Evolutionary conservation across 2,797 vertebrate species (phyloP).

Genomic region (Decapterus maruadsi): DNA sequence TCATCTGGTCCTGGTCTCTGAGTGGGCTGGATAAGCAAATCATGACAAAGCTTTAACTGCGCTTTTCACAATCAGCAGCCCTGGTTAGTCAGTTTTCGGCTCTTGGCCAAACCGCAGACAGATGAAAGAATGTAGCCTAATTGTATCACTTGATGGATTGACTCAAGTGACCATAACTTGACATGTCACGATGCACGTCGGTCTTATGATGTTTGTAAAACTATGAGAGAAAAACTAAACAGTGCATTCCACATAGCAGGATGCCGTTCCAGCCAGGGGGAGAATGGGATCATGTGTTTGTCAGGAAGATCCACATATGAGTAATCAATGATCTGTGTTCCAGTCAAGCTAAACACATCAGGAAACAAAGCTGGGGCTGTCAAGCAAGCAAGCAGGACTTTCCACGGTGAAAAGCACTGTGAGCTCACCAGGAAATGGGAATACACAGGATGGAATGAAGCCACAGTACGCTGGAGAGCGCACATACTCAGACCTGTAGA

Average conservation of each 20-base stretch:
- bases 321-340: slow-evolving; percentile 79
- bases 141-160: slow-evolving; percentile 67
- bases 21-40: slow-evolving; percentile 42
- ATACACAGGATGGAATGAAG: slow-evolving; percentile 73
- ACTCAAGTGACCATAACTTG: slow-evolving; percentile 64
- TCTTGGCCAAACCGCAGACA: slow-evolving; percentile 37
- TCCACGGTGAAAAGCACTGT: slow-evolving; percentile 67
- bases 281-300: slow-evolving; percentile 81
- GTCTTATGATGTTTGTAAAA: slow-evolving; percentile 82
- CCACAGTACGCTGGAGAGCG: slow-evolving; percentile 29
- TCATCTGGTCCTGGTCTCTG: slow-evolving; percentile 44
- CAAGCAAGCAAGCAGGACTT: slow-evolving; percentile 72
- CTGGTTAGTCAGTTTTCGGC: slow-evolving; percentile 55
- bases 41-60: slow-evolving; percentile 54
- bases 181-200: slow-evolving; percentile 80
- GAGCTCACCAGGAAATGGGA: slow-evolving; percentile 77
- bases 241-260: slow-evolving; percentile 82
- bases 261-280: slow-evolving; percentile 64
- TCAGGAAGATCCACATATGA: slow-evolving; percentile 85
- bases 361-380: slow-evolving; percentile 76
- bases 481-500: slow-evolving; percentile 23
- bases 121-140: slow-evolving; percentile 65
- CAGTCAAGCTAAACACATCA: slow-evolving; percentile 79
- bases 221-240: slow-evolving; percentile 77
- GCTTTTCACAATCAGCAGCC: slow-evolving; percentile 49